A percentile compares a stretch with the other conserved stretches of the same genome.
Conservation (phyloP, 2,888 invertebrate genomes). For the Nowickia ferox region DNA sequence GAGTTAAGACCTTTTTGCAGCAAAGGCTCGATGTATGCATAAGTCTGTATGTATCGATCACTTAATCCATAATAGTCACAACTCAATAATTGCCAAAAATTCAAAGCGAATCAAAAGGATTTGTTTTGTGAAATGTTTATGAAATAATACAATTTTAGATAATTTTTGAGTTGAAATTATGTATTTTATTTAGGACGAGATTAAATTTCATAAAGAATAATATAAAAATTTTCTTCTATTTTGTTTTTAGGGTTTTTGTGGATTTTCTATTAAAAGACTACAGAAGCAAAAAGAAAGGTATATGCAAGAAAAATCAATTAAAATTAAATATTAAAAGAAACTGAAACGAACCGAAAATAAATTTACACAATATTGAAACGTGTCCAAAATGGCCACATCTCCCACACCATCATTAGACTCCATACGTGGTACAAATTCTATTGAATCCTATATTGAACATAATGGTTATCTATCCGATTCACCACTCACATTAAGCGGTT, state of each 20-base stretch:
- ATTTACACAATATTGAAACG: constrained; percentile 55
- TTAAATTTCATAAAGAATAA: neutral
- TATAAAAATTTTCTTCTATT: neutral
- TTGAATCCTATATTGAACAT: constrained; percentile 93
- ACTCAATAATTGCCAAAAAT: too few species aligned
- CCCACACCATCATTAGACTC: constrained; percentile 96
- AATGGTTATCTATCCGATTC: constrained; percentile 90
- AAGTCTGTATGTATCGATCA: too few species aligned
- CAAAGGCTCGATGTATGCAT: too few species aligned
- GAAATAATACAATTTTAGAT: neutral
- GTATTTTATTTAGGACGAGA: neutral
- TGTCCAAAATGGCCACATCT: constrained; percentile 91
- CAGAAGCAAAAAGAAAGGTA: neutral
- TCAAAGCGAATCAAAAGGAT: neutral
- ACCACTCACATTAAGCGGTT: constrained; percentile 93
- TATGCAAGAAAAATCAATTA: constrained; percentile 2
- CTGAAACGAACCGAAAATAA: constrained; percentile 50
- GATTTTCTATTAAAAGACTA: constrained; percentile 27
- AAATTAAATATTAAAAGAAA: constrained; percentile 15
- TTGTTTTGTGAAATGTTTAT: neutral
- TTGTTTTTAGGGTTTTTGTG: constrained; percentile 42
- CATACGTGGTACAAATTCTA: constrained; percentile 92
- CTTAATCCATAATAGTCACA: too few species aligned
- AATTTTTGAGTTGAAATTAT: neutral
- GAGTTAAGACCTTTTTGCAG: too few species aligned